phyloP scores from a whole-genome alignment of 2,797 vertebrate species.

The Falco rusticolus region DNA sequence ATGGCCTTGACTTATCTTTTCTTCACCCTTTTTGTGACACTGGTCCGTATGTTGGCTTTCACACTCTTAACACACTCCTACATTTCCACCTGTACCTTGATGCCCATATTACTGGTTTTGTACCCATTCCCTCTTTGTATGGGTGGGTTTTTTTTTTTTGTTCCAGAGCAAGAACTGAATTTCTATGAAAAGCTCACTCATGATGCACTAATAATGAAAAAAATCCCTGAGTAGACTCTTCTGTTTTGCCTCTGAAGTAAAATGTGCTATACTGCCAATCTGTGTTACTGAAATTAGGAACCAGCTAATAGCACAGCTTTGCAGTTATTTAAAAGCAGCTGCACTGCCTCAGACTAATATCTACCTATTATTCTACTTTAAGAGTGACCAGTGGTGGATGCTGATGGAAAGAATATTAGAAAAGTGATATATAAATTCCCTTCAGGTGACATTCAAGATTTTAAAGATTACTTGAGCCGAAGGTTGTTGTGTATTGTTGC shows the following conservation, averaged over 20 bases:
- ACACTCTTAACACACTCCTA: too few relatives aligned
- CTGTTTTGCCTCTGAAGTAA: not conserved
- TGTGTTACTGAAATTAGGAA: not conserved
- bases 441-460: not conserved
- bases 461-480: not conserved
- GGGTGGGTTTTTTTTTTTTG: not conserved
- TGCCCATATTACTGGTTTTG: not conserved
- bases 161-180: not conserved
- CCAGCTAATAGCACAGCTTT: not conserved
- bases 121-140: not conserved
- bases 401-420: not conserved
- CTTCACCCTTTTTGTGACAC: not conserved
- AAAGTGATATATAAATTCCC: not conserved
- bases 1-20: not conserved
- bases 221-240: not conserved
- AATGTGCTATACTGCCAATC: not conserved
- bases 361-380: not conserved
- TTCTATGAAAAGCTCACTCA: not conserved
- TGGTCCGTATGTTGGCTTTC: not conserved
- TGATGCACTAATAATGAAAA: not conserved
- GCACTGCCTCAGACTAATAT: not conserved
- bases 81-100: not conserved
- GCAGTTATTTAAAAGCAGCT: not conserved
- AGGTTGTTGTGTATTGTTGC: not conserved
- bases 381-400: not conserved